phyloP scores from a whole-genome alignment of 2,888 invertebrate species.

The Tillus elongatus region DNA sequence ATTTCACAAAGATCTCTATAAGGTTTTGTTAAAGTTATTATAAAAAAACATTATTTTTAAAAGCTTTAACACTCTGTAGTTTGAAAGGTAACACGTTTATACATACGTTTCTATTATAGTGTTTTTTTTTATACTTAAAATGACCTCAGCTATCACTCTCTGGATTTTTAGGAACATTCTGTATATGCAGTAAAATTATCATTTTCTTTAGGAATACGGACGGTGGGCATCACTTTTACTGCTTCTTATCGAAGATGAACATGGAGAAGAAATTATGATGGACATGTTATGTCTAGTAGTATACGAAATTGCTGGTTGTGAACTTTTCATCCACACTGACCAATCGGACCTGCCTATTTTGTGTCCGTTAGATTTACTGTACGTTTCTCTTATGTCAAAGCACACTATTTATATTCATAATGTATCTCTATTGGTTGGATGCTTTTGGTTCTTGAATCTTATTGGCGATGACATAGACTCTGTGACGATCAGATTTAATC shows the following conservation, averaged over 20 bases:
- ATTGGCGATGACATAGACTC: slow-evolving; percentile 30
- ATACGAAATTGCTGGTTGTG: slow-evolving; percentile 28
- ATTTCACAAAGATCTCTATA: too few species aligned
- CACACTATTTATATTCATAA: slow-evolving; percentile 33
- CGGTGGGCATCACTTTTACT: slow-evolving; percentile 27
- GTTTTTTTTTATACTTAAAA: too few species aligned
- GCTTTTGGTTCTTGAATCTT: slow-evolving; percentile 28
- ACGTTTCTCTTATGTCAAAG: slow-evolving; percentile 28
- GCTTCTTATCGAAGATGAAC: slow-evolving; percentile 15
- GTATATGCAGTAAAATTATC: too few species aligned
- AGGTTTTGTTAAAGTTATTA: too few species aligned
- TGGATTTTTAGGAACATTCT: too few species aligned
- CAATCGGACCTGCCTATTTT: slow-evolving; percentile 28
- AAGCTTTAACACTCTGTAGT: too few species aligned
- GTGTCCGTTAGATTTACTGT: slow-evolving; percentile 30
- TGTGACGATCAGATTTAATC: slow-evolving; percentile 29
- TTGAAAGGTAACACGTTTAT: too few species aligned
- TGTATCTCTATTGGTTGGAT: slow-evolving; percentile 25
- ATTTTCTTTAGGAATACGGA: slow-evolving; percentile 16
- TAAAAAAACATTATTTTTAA: too few species aligned
- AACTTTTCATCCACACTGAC: slow-evolving; percentile 27
- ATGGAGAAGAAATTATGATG: not conserved
- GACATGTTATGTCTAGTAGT: slow-evolving; percentile 25
- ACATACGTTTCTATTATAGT: too few species aligned
- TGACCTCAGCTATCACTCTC: too few species aligned